Evolutionary conservation across 1,140 invertebrate species (phyloP).

Genomic region (Anoplolepis gracilipes): DNA sequence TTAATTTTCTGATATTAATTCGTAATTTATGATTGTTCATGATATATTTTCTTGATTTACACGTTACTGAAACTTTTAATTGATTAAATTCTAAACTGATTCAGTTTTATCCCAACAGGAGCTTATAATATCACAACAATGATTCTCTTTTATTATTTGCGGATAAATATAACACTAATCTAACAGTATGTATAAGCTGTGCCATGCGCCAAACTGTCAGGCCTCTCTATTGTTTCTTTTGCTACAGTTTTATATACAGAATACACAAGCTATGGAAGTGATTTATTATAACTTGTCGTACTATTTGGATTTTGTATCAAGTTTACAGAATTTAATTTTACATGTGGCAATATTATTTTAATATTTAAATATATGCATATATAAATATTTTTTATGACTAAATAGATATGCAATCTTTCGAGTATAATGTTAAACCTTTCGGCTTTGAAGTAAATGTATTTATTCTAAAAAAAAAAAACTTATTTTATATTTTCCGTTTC

Average conservation of each 20-base stretch:
- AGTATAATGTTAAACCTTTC: not conserved
- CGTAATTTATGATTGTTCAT: not conserved
- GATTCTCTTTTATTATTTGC: slow-evolving; percentile 37
- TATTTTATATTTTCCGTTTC: not conserved
- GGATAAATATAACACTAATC: slow-evolving; percentile 26
- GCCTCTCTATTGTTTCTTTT: slow-evolving; percentile 29
- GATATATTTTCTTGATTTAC: not conserved
- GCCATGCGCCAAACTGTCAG: slow-evolving; percentile 22
- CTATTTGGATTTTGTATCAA: not conserved
- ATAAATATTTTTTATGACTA: not conserved
- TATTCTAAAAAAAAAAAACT: not conserved
- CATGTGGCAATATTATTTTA: not conserved
- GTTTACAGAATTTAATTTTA: not conserved
- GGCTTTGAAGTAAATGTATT: not conserved
- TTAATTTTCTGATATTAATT: not conserved
- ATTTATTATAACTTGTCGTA: slow-evolving; percentile 16
- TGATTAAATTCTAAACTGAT: not conserved
- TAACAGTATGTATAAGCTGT: not conserved
- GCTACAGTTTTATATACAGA: not conserved
- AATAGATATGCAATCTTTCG: not conserved
- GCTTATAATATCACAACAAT: slow-evolving; percentile 7
- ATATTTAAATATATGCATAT: not conserved
- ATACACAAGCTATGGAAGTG: slow-evolving; percentile 2
- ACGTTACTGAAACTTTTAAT: not conserved
- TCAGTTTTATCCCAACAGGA: not conserved